A percentile compares a stretch with the other conserved stretches of the same genome.
phyloP scores from a whole-genome alignment of 92 coral and sea anemone genomes.

The Chrysogorgia sp. region DNA sequence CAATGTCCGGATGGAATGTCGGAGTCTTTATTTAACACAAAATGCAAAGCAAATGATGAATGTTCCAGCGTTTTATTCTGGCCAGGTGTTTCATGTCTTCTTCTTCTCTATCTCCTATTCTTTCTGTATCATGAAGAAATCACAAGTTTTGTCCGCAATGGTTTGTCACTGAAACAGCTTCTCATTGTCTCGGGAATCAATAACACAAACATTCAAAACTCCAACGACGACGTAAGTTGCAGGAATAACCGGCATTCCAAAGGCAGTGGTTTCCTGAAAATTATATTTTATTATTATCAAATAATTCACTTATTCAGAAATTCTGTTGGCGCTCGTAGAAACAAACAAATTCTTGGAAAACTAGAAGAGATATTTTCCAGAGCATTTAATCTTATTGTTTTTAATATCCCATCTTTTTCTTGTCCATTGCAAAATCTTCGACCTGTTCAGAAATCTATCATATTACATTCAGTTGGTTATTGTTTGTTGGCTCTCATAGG shows the following conservation, averaged over 20 bases:
- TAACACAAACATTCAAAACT: not conserved
- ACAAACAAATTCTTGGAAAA: not conserved
- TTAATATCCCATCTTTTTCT: not conserved
- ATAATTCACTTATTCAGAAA: conserved; percentile 5
- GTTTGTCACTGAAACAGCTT: not conserved
- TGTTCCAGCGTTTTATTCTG: not conserved
- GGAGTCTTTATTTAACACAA: conserved; percentile 8
- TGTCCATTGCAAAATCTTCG: conserved; percentile 21
- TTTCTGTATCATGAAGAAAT: conserved; percentile 29
- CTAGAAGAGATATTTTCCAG: not conserved
- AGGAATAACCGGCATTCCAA: not conserved
- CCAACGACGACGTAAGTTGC: not conserved
- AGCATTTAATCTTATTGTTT: conserved; percentile 2
- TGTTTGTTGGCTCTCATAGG: conserved; percentile 19
- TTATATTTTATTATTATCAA: conserved; percentile 36
- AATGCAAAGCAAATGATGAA: conserved; percentile 3
- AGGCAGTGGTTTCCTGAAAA: conserved; percentile 18
- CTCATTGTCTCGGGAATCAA: not conserved
- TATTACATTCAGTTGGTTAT: conserved; percentile 23
- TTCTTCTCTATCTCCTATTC: not conserved
- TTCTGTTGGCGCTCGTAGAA: not conserved
- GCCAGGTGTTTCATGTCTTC: not conserved
- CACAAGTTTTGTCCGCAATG: not conserved
- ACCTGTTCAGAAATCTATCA: conserved; percentile 12
- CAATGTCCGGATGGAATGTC: conserved; percentile 30